Base-by-base conservation (phyloP, 1,140 invertebrate genomes). In the Drosophila insularis region DNA sequence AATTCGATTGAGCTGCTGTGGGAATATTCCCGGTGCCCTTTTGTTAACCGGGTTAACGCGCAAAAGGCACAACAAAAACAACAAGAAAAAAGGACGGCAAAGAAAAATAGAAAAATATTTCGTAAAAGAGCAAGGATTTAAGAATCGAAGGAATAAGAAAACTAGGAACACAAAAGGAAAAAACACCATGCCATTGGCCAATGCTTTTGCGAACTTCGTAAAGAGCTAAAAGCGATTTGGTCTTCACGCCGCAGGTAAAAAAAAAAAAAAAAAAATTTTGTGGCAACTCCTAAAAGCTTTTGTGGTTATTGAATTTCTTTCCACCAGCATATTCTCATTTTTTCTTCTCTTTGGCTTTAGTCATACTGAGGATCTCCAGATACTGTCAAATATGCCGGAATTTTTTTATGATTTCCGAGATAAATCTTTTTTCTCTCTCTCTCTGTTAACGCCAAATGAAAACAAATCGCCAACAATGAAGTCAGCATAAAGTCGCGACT, bases 1-100 rank as follows among this genome's bases (percentile, higher is more conserved):
- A 86, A 85, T 80, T 85, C 81, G 81, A 86, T 86, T 86, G 81
- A 86, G 81, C 71, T 86, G 78, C 78, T 86, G 78, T 86, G 81
- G 78, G 81, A 85, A 86, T 81, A 81, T 86, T 78, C 81, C 81
- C 69, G 73, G 70, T 63, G 65, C 68, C 59, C 74, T 67, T 81
- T 81, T 81, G 71, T 81, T 78, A 81, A 75, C 74, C 68, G 60
- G 71, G 78, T 65, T 72, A 72, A 72, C 68, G 68, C 81, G 74
- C 60, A 74, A 69, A 63, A 63, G 71, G 65, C 62, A 64, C 39
- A 46, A 5, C n/a, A n/a, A n/a, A n/a, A n/a, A n/a, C n/a, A n/a
- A n/a, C 21, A 31, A 32, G 11, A 17, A 32, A 50, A 64, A 21
- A 10, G 35, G 11, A 37, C 37, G 55, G 13, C 14, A 14, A 14